phyloP scores from a whole-genome alignment of 2,797 vertebrate species.

The Poecilia wingei region DNA sequence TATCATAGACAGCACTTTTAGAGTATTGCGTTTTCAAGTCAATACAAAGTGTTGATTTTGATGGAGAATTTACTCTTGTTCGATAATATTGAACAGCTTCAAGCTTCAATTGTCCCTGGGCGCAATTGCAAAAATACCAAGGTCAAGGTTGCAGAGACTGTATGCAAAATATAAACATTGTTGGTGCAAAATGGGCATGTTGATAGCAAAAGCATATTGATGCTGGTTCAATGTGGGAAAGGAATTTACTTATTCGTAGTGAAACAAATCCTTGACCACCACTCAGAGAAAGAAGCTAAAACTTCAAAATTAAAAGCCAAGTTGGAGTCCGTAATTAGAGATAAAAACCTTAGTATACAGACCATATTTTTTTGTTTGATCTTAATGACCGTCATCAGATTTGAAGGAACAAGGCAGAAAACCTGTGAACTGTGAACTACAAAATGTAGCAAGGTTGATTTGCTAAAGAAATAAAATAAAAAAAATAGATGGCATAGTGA shows the following conservation, averaged over 20 bases:
- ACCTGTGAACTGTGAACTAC: too few relatives aligned
- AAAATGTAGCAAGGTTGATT: too few relatives aligned
- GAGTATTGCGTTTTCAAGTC: too few relatives aligned
- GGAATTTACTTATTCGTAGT: background rate
- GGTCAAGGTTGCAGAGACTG: background rate
- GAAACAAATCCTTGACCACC: background rate
- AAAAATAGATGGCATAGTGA: too few relatives aligned
- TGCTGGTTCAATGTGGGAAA: background rate
- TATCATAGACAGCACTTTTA: too few relatives aligned
- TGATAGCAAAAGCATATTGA: background rate
- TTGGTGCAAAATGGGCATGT: background rate
- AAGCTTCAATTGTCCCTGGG: background rate
- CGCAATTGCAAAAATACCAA: background rate
- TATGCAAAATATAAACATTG: background rate
- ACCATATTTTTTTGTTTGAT: background rate
- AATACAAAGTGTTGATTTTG: too few relatives aligned
- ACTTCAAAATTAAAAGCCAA: background rate
- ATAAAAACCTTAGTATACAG: background rate
- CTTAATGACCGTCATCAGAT: background rate
- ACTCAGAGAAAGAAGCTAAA: background rate
- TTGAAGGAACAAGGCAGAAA: too few relatives aligned
- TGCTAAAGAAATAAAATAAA: too few relatives aligned
- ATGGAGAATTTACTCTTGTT: too few relatives aligned
- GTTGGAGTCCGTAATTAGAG: background rate
- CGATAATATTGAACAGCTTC: background rate